Evolutionary conservation across 2,113 vertebrate genomes (phyloP), one percentile per base, ranked within the genome.

Genomic region (Clinocottus analis): DNA sequence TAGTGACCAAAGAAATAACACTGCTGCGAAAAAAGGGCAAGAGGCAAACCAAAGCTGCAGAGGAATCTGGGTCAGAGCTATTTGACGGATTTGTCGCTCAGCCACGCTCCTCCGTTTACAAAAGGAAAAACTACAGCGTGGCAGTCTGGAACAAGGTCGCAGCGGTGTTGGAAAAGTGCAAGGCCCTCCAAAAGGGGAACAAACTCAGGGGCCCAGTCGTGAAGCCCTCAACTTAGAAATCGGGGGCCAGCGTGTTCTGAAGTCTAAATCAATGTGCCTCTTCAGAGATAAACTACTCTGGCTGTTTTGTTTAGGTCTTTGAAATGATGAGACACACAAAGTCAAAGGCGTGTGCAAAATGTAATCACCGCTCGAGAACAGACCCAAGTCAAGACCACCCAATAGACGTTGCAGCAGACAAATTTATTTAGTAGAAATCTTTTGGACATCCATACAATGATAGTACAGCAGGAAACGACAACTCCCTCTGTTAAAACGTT

Each of bases 51-150:
- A 81, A 69, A 45, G 75, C 81, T 88, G 85, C 72, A 71, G 64
- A 76, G 85, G 84, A 93, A 93, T 91, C 70, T 91, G 83, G 91
- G 92, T 92, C 87, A 90, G 83, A 87, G 83, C 79, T 89, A 76
- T 77, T 92, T 91, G 89, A 88, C 80, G 92, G 79, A 89, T 85
- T 83, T 87, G 79, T 78, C 39, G 84, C 75, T 77, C n/a, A 51
- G 77, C 69, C 77, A 77, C 31, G 56, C 79, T 86, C 70, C 63
- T 82, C 72, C 56, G 70, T 85, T 87, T 86, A 86, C 72, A 77
- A 80, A 27, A 85, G 78, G 82, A 77, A 86, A 91, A 91, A 87
- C 81, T 82, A 86, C 87, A 89, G 85, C 87, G 85, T 92, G 90
- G 89, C 91, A 90, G 85, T 82, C 82, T 90, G 85, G 87, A 92